These are phyloP conservation scores for Vulpes vulpes DNA, from an alignment of 2,113 vertebrate species.

Conservation along the genomic window DNA sequence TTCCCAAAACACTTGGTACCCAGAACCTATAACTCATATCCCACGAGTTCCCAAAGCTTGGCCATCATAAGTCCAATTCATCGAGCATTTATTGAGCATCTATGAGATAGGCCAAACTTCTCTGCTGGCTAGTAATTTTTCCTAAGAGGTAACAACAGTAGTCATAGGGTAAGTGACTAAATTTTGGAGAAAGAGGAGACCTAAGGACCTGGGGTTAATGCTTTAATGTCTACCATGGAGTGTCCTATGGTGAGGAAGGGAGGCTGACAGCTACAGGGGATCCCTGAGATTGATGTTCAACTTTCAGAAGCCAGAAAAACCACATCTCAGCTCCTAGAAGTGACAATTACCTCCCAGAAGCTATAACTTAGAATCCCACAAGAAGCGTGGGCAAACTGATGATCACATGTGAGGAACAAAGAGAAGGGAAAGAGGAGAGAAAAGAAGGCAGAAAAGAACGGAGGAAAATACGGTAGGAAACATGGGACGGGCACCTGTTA, in stretches of 20 bases:
- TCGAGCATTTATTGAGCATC: background rate
- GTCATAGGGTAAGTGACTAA: background rate
- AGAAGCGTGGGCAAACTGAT: background rate
- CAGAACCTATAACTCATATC: background rate
- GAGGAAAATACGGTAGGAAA: background rate
- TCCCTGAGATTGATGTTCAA: background rate
- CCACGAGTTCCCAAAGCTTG: background rate
- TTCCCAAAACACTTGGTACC: background rate
- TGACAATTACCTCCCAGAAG: background rate
- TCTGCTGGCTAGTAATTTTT: background rate
- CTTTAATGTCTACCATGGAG: background rate
- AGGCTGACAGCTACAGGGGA: background rate
- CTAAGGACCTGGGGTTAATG: background rate
- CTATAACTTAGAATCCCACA: background rate
- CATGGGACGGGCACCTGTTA: background rate
- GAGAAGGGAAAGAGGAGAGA: background rate
- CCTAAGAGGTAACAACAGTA: background rate
- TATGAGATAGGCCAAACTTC: background rate
- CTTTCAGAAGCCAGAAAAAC: background rate
- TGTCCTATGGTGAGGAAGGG: background rate
- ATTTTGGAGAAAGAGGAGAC: conserved; percentile 26
- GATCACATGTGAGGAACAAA: background rate
- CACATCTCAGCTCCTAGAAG: background rate
- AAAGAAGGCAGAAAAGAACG: fast-evolving
- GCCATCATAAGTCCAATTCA: background rate